These are phyloP conservation scores for Chironomus tepperi DNA, from an alignment of 1,140 invertebrate genomes.

Conservation along the genomic window DNA sequence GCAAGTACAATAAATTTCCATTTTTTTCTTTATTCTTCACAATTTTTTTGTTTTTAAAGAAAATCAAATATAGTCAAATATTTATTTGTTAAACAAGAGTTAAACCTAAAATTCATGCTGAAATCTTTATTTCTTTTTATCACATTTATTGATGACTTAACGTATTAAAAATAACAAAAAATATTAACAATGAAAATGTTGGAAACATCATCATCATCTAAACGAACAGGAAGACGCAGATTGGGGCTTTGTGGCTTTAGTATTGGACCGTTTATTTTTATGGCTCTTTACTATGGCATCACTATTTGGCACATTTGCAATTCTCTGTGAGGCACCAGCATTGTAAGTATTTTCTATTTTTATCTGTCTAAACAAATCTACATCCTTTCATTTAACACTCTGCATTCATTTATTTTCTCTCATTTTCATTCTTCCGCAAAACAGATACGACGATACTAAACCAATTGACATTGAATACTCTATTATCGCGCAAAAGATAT, in stretches of 20 bases:
- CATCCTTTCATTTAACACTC: neutral
- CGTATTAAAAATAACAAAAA: too few relatives aligned
- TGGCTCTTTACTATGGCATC: conserved; percentile 92
- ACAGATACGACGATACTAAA: conserved; percentile 70
- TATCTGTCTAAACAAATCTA: neutral
- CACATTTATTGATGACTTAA: too few relatives aligned
- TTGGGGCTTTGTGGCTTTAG: conserved; percentile 99
- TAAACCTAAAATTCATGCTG: too few relatives aligned
- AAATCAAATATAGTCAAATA: neutral
- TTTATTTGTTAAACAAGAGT: too few relatives aligned
- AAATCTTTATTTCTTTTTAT: too few relatives aligned
- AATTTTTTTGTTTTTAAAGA: neutral
- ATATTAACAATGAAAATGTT: too few relatives aligned
- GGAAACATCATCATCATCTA: too few relatives aligned
- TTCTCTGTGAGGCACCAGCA: conserved; percentile 81
- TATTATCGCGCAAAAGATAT: conserved; percentile 63
- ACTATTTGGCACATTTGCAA: conserved; percentile 77
- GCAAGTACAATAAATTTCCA: conserved; percentile 2
- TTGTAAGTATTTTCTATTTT: conserved; percentile 37
- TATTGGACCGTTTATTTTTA: conserved; percentile 91
- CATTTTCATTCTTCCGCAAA: neutral
- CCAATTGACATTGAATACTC: conserved; percentile 83
- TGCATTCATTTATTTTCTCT: neutral
- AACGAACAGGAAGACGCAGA: conserved; percentile 83
- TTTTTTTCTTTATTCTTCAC: neutral